Evolutionary conservation across 2,113 vertebrate species (phyloP).

Genomic region (Myotis brandtii): DNA sequence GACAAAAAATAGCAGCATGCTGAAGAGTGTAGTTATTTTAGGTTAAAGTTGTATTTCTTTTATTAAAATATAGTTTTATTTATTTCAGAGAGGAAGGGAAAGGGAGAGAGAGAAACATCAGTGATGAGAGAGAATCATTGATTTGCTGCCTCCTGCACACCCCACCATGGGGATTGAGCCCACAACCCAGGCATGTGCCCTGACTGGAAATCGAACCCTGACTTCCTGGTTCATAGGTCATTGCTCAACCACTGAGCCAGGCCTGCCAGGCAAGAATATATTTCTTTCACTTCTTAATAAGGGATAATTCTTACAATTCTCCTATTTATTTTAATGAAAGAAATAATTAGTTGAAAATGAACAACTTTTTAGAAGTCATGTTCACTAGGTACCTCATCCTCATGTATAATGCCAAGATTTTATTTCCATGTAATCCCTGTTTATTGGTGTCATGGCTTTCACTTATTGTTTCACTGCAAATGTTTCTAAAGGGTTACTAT

Average conservation of each 20-base stretch:
- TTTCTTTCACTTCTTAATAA: background rate
- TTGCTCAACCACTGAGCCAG: no score
- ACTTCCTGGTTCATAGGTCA: no score
- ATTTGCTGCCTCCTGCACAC: no score
- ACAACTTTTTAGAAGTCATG: background rate
- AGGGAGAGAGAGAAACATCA: no score
- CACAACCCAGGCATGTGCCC: no score
- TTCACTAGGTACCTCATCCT: background rate
- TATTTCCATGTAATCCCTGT: background rate
- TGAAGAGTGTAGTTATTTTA: background rate
- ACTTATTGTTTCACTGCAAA: background rate
- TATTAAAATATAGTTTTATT: no score
- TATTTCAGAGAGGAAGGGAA: no score
- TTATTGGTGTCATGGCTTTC: background rate
- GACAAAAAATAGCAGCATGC: background rate
- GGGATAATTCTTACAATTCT: background rate
- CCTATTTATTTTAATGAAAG: conserved; percentile 16
- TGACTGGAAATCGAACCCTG: no score
- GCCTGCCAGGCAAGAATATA: background rate
- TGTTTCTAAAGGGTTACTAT: conserved; percentile 44
- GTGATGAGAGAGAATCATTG: no score
- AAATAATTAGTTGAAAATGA: background rate
- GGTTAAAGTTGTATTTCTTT: background rate
- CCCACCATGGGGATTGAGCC: no score
- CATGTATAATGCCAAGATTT: background rate